Evolutionary conservation across 1,140 invertebrate genomes (phyloP), one percentile per base, ranked within the genome.

Genomic region (Apis dorsata): DNA sequence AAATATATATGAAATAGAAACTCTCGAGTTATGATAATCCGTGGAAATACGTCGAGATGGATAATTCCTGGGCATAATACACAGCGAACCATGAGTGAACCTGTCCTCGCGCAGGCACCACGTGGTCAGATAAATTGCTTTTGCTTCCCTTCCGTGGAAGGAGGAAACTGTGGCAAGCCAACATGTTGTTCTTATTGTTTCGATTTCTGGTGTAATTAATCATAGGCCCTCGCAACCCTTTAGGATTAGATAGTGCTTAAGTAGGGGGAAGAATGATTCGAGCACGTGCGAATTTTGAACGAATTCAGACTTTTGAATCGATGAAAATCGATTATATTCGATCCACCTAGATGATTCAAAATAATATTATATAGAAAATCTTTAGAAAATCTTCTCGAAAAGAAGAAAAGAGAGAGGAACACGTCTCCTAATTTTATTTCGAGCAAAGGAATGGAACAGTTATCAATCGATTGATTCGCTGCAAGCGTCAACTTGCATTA

Each of bases 41-140:
- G 75, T 71, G 75, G 68, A 79, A 87, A 83, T 81, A 13, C 15
- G 34, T 2, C 19, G 12, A 0, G 4, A 0, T 21, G 28, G 34
- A 44, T 21, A 15, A 24, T 62, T 62, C 59, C 21, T 10, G 21
- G 10, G n/a, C 59, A 9, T 60, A 77, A 79, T 77, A 76, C 86
- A 11, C 2, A 60, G 59, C 10, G 21, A n/a, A n/a, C 11, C 59
- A n/a, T 11, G 59, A 9, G 8, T 60, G 59, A 65, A 59, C n/a
- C 71, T 28, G 21, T 65, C 69, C 66, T 79, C 28, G 10, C 2
- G 51, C 28, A 59, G 63, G 51, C 60, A 62, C 63, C 65, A 28
- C 55, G 34, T 62, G 53, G n/a, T 51, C 75, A 68, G 81, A 87
- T 73, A 87, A 87, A 87, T 87, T 84, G 76, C 68, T 60, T 72